Evolutionary conservation across 2,797 vertebrate species (phyloP).

Genomic region (Moxostoma hubbsi): DNA sequence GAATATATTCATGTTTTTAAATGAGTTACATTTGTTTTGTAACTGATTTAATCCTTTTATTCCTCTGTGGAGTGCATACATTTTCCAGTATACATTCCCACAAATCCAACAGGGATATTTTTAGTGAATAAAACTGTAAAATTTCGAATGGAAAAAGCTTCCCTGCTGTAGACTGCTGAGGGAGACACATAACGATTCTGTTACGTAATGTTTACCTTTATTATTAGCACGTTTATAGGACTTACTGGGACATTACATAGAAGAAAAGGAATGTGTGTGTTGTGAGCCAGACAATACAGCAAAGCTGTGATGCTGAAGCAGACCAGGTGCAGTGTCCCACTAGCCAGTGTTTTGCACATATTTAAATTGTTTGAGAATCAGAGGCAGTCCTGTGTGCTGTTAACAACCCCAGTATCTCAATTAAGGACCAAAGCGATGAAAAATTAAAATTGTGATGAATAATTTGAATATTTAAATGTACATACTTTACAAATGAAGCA

Average conservation of each 20-base stretch:
- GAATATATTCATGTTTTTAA: background rate
- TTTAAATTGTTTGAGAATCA: too few species aligned
- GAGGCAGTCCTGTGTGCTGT: too few species aligned
- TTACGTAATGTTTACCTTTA: conserved; percentile 61
- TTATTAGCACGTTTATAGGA: conserved; percentile 59
- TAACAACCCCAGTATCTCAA: too few species aligned
- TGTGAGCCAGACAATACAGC: conserved; percentile 41
- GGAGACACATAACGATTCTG: conserved; percentile 54
- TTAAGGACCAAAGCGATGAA: too few species aligned
- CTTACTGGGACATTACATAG: conserved; percentile 67
- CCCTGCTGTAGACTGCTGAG: conserved; percentile 59
- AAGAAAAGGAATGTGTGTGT: conserved; percentile 65
- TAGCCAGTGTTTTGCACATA: too few species aligned
- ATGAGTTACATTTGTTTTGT: background rate
- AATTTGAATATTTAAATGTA: too few species aligned
- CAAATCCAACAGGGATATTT: conserved; percentile 65
- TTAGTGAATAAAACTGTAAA: conserved; percentile 68
- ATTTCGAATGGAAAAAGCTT: conserved; percentile 58
- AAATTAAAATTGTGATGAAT: too few species aligned
- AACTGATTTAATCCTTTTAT: background rate
- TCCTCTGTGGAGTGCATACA: background rate
- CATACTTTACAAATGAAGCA: background rate
- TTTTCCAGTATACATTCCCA: conserved; percentile 51
- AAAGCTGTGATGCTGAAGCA: conserved; percentile 15
- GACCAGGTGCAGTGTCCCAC: background rate